Evolutionary conservation across 2,888 invertebrate genomes (phyloP).

Genomic region (Cerastis leucographa): DNA sequence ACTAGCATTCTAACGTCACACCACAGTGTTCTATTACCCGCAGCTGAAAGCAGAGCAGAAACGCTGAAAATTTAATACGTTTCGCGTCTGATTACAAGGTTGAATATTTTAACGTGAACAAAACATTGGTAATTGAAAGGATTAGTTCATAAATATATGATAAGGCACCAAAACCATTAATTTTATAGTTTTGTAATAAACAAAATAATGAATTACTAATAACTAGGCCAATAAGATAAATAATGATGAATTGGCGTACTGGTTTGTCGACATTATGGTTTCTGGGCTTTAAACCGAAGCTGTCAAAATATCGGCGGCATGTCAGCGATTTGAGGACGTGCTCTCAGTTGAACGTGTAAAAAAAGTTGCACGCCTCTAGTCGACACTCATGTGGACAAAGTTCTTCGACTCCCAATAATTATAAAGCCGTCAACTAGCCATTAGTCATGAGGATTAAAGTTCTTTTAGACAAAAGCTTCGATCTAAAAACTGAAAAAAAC

Average conservation of each 20-base stretch:
- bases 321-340: background rate
- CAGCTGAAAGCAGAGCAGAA: slow-evolving; percentile 38
- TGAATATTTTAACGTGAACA: slow-evolving; percentile 57
- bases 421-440: too few relatives aligned
- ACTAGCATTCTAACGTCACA: slow-evolving; percentile 44
- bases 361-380: background rate
- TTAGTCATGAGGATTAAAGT: too few relatives aligned
- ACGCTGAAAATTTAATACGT: slow-evolving; percentile 61
- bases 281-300: background rate
- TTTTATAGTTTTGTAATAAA: slow-evolving; percentile 25
- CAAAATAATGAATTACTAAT: background rate
- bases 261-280: background rate
- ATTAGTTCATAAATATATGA: slow-evolving; percentile 56
- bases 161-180: slow-evolving; percentile 9
- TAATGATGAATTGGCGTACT: background rate
- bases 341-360: background rate
- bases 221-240: background rate
- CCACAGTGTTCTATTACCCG: slow-evolving; percentile 43
- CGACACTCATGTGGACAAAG: too few relatives aligned
- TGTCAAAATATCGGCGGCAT: background rate
- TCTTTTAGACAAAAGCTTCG: background rate
- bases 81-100: slow-evolving; percentile 55
- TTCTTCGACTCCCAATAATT: too few relatives aligned
- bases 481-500: too few relatives aligned
- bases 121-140: slow-evolving; percentile 61